Evolutionary conservation across 1,140 invertebrate genomes (phyloP).

Genomic region (Yoshiicerus persimilis): DNA sequence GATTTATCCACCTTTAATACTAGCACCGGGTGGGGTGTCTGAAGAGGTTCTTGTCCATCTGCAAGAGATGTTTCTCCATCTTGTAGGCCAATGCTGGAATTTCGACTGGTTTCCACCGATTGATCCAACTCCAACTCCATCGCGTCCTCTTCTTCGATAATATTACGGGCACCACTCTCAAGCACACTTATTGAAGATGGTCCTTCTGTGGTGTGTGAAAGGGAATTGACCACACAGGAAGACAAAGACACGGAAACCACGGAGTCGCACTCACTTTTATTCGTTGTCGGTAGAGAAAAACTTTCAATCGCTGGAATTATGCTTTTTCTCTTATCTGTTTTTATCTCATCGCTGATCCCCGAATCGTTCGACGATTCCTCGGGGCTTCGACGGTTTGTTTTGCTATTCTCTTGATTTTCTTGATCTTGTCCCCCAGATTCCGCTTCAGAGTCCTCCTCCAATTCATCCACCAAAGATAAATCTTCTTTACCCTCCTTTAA

Average conservation of each 20-base stretch:
- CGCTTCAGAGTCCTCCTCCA: slow-evolving; percentile 15
- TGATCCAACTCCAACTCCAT: not conserved
- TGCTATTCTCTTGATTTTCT: not conserved
- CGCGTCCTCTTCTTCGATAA: not conserved
- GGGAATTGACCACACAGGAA: not conserved
- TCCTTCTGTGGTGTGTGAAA: not conserved
- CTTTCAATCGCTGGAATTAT: not conserved
- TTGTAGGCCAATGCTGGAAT: not conserved
- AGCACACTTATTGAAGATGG: not conserved
- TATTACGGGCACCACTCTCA: not conserved
- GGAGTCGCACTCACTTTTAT: not conserved
- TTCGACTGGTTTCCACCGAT: not conserved
- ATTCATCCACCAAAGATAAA: not conserved
- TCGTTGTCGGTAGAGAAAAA: not conserved
- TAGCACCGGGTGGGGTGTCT: not conserved
- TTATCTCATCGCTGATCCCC: slow-evolving; percentile 44
- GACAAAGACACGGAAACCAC: not conserved
- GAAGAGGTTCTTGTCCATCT: not conserved
- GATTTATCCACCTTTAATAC: slow-evolving; percentile 37
- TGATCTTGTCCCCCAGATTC: not conserved
- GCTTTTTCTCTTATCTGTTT: not conserved
- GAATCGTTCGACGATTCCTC: slow-evolving; percentile 48
- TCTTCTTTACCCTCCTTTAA: not conserved
- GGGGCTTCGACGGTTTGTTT: slow-evolving; percentile 28
- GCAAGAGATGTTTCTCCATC: not conserved